Evolutionary conservation across 2,113 vertebrate species (phyloP).

Genomic region (Psittacus erithacus): DNA sequence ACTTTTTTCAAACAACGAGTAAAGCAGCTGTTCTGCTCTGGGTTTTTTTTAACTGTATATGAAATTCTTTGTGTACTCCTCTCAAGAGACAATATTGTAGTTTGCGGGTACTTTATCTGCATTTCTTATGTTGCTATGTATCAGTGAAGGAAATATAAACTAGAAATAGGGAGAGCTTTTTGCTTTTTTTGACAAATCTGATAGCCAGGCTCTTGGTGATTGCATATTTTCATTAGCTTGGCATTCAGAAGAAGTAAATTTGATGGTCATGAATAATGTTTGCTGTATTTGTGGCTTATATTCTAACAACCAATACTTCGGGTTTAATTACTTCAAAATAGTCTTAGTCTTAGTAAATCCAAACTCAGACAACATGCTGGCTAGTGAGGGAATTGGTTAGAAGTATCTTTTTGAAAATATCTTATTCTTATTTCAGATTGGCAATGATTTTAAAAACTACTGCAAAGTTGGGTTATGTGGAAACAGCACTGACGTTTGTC

Average conservation of each 20-base stretch:
- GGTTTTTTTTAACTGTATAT: neutral
- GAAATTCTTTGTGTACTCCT: neutral
- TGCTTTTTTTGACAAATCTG: neutral
- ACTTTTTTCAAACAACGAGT: neutral
- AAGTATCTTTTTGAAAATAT: neutral
- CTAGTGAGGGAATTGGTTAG: slow-evolving; percentile 23
- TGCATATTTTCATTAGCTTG: neutral
- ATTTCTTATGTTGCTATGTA: neutral
- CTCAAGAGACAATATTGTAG: neutral
- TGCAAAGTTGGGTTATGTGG: slow-evolving; percentile 80
- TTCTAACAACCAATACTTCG: neutral
- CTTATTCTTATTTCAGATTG: slow-evolving; percentile 65
- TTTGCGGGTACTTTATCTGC: neutral
- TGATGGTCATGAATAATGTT: neutral
- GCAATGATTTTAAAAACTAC: slow-evolving; percentile 72
- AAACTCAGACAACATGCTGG: neutral
- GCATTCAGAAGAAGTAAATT: neutral
- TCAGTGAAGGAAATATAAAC: slow-evolving; percentile 8
- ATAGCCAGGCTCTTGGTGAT: neutral
- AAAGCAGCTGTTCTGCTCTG: neutral
- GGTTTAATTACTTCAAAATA: slow-evolving; percentile 13
- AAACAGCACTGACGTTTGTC: slow-evolving; percentile 83
- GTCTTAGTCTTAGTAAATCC: slow-evolving; percentile 1
- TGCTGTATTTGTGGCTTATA: neutral
- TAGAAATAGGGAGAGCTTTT: neutral